Percentiles rank a stretch among this genome's conserved stretches.
Evolutionary conservation across 2,888 invertebrate species (phyloP).

Genomic region (Dasysyrphus tricinctus): DNA sequence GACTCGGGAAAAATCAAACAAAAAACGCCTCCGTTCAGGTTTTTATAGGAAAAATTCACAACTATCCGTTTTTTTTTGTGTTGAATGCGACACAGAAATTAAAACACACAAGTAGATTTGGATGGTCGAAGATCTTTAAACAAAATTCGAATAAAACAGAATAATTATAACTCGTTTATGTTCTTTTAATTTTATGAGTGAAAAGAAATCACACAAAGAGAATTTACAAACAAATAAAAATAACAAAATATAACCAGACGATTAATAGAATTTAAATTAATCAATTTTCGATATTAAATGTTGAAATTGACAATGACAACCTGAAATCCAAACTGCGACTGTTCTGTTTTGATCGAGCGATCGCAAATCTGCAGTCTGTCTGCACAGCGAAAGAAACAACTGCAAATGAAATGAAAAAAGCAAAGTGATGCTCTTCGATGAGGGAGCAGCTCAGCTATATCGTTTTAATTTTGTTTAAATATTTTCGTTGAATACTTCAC

Average conservation of each 20-base stretch:
- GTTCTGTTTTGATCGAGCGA: neutral
- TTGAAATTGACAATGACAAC: neutral
- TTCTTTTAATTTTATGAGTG: neutral
- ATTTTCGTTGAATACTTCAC: conserved; percentile 7
- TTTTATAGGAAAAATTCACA: conserved; percentile 23
- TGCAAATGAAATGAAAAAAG: no score
- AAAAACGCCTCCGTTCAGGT: conserved; percentile 1
- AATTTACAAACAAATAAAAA: neutral
- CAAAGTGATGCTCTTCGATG: conserved; percentile 2
- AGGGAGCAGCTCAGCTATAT: conserved; percentile 11
- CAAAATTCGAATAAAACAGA: neutral
- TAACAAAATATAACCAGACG: neutral
- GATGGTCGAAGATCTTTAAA: neutral
- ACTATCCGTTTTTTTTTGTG: neutral
- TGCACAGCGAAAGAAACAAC: neutral
- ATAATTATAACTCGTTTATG: neutral
- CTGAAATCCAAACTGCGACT: conserved; percentile 18
- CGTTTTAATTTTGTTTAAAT: neutral
- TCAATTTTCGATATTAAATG: neutral
- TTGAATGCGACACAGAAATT: conserved; percentile 1
- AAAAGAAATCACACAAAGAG: neutral
- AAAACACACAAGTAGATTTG: neutral
- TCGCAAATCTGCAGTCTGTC: neutral
- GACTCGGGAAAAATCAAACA: neutral
- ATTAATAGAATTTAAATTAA: neutral